A percentile compares a stretch with the other conserved stretches of the same genome.
These are phyloP conservation scores for Chaetodon trifasciatus DNA, from an alignment of 2,797 vertebrate species.

Conservation along the genomic window DNA sequence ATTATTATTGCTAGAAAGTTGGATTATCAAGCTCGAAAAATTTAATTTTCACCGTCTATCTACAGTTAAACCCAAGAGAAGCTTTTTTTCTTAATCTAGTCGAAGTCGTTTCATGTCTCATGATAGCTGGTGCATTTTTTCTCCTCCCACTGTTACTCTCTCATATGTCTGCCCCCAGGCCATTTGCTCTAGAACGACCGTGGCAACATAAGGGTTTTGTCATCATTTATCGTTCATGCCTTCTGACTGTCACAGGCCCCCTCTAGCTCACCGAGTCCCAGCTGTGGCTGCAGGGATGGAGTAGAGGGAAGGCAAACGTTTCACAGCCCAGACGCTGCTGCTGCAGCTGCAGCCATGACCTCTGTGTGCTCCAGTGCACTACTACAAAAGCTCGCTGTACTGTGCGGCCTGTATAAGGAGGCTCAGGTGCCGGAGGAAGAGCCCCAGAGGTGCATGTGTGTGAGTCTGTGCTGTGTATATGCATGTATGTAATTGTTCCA, in stretches of 20 bases:
- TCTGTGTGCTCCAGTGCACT: conserved; percentile 69
- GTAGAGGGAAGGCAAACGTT: conserved; percentile 36
- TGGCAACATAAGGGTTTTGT: conserved; percentile 62
- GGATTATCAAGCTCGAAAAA: conserved; percentile 16
- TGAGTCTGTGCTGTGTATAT: conserved; percentile 16
- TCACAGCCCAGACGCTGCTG: conserved; percentile 74
- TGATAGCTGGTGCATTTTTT: not conserved
- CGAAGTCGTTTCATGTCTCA: conserved; percentile 21
- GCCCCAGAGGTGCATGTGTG: conserved; percentile 15
- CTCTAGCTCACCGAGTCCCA: conserved; percentile 66
- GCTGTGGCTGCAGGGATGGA: conserved; percentile 65
- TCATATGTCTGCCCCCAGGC: conserved; percentile 28
- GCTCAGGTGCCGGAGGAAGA: conserved; percentile 69
- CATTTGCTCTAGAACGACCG: conserved; percentile 51
- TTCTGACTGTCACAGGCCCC: conserved; percentile 62
- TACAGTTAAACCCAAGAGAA: conserved; percentile 14
- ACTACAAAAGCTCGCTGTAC: conserved; percentile 69
- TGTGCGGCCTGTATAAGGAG: conserved; percentile 56
- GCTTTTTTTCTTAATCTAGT: conserved; percentile 17
- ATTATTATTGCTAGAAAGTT: conserved; percentile 22
- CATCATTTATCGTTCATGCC: conserved; percentile 67
- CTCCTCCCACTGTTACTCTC: not conserved
- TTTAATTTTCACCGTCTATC: not conserved
- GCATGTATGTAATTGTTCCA: not conserved
- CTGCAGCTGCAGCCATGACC: conserved; percentile 48